Base-by-base conservation (phyloP, 2,113 vertebrate species). In the Casuarius casuarius region DNA sequence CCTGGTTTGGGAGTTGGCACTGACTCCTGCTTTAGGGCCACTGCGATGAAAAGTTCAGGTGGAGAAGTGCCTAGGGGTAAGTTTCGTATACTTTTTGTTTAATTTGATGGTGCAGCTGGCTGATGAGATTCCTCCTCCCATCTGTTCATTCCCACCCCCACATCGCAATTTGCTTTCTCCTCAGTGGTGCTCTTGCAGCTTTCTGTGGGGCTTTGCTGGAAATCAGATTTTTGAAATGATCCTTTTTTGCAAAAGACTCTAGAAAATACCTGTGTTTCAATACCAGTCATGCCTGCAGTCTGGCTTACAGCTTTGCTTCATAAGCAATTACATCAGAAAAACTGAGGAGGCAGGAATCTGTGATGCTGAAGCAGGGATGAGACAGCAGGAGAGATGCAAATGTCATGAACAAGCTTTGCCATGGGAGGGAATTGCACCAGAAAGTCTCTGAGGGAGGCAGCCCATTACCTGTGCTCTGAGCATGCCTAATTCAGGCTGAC, bases 1-100 rank as follows among this genome's bases (percentile, higher is more conserved):
- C 63, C 86, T 89, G 83, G 44, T n/a, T 70, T 33, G 16, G 12
- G 18, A 86, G 42, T 10, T 90, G 83, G 52, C 67, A 35, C 54
- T 44, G 59, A 33, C 42, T 77, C 13, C 68, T 63, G 38, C n/a
- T 93, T 77, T 62, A 87, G 38, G 86, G 73, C 59, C 59, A 73
- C 46, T 71, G 72, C 33, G 79, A 86, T 90, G 72, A 95, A 86
- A 95, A 84, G 72, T 89, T 92, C 70, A 87, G 18, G 46, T 46
- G 46, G 75, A 92, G 29, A 80, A 92, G 22, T 71, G 91, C 91
- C 68, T 70, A 54, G 31, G 72, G 79, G 68, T 84, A 16, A 77
- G 23, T 14, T 92, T 84, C 76, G 10, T 89, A 26, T 10, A 54
- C 19, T 35, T 92, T 88, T 58, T 94, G 58, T 92, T 89, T 90